phyloP scores from a whole-genome alignment of 2,113 vertebrate species.

The Sprattus sprattus region DNA sequence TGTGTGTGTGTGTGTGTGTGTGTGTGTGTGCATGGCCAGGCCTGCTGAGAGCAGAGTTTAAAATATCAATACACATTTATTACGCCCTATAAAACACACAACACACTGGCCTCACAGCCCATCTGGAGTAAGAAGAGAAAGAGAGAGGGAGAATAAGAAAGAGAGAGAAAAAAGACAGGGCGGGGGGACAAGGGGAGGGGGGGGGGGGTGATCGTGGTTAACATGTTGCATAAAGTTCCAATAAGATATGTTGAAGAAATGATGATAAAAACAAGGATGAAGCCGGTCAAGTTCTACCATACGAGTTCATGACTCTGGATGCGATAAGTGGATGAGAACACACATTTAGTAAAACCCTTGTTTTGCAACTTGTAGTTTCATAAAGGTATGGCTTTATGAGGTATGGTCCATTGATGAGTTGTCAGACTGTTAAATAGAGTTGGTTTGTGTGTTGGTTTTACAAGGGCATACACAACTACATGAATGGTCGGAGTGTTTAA shows the following conservation, averaged over 20 bases:
- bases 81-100: conserved; percentile 52
- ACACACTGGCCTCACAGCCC: conserved; percentile 1
- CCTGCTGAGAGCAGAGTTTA: conserved; percentile 63
- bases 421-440: background rate
- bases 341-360: background rate
- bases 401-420: background rate
- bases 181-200: conserved; percentile 17
- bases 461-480: background rate
- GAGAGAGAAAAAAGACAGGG: conserved; percentile 32
- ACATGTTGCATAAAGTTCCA: background rate
- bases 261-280: background rate
- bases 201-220: background rate
- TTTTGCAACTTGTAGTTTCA: background rate
- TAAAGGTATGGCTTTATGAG: background rate
- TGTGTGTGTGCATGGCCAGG: too few species aligned
- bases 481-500: background rate
- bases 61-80: conserved; percentile 75
- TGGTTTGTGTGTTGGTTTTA: background rate
- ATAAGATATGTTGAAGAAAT: background rate
- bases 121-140: conserved; percentile 26
- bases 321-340: background rate
- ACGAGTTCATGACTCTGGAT: background rate
- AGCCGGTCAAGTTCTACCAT: background rate
- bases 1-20: too few species aligned
- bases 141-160: background rate